Evolutionary conservation across 2,797 vertebrate genomes (phyloP).

Genomic region (Pseudochirops cupreus): DNA sequence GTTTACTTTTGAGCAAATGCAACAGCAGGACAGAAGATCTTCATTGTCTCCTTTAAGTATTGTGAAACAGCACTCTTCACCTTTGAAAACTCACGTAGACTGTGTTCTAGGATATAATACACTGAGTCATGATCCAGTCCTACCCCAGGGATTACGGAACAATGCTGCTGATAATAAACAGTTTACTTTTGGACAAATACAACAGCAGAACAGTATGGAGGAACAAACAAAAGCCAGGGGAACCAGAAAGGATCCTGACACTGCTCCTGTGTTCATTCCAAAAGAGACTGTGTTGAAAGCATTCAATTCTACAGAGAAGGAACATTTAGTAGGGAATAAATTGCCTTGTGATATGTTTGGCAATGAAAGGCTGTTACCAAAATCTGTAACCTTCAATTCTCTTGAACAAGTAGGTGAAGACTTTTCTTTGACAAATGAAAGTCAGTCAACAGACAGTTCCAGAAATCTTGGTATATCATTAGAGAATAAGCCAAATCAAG

Average conservation of each 20-base stretch:
- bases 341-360: conserved; percentile 53
- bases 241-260: conserved; percentile 76
- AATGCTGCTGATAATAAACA: neutral
- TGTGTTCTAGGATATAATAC: conserved; percentile 31
- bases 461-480: conserved; percentile 50
- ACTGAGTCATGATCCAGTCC: neutral
- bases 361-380: conserved; percentile 79
- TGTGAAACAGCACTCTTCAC: conserved; percentile 54
- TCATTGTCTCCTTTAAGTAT: conserved; percentile 64
- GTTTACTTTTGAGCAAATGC: too few species aligned
- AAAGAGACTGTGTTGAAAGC: conserved; percentile 87
- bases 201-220: conserved; percentile 31
- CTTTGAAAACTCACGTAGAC: conserved; percentile 49
- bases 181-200: conserved; percentile 28
- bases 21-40: conserved; percentile 60
- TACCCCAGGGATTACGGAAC: conserved; percentile 5
- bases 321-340: conserved; percentile 68
- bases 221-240: conserved; percentile 72
- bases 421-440: conserved; percentile 55
- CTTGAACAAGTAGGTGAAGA: conserved; percentile 61
- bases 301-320: conserved; percentile 79
- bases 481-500: conserved; percentile 78
- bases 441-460: conserved; percentile 3
- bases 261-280: conserved; percentile 85
- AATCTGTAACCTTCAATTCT: conserved; percentile 75